Evolutionary conservation across 1,140 invertebrate species (phyloP), one percentile per base, ranked within the genome.

Genomic region (Plectus sambesii): DNA sequence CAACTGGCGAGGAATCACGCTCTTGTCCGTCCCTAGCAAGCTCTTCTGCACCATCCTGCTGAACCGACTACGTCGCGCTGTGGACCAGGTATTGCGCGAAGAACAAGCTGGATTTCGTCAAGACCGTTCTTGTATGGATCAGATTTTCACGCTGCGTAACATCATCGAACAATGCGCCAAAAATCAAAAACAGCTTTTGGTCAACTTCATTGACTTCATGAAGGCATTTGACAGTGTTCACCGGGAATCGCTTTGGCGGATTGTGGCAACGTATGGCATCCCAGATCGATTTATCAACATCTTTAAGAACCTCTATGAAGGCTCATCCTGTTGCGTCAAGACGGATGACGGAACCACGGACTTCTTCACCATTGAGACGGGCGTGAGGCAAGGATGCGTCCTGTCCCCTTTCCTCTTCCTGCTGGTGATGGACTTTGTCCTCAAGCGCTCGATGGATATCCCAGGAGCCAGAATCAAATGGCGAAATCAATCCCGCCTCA

Each of bases 221-320:
- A 49, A 50, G 40, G 46, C 53, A 1, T 60, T 59, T 38, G 47
- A 59, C 42, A 56, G 35, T 23, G 27, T 55, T 8, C 23, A 53
- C 30, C 17, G 51, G 19, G 49, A 48, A 17, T 39, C 33, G 12
- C 20, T 59, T 5, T 57, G 42, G 46, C 12, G 41, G 26, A 36
- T 54, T 5, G 22, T 57, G 26, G 22, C 47, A 26, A 26, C 17
- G 4, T 47, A 50, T 47, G n/a, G n/a, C n/a, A n/a, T n/a, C n/a
- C n/a, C n/a, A n/a, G n/a, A n/a, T 33, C 30, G 17, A 17, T 33
- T 33, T 33, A 17, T 33, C 12, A 17, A 33, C 12, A 17, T 33
- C 17, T 33, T 33, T 17, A 17, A 33, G 30, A 33, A 33, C 17
- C 30, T 33, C 12, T 33, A 33, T 17, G 12, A 12, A 12, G 30